phyloP scores from a whole-genome alignment of 1,140 invertebrate species.

The Melipona quadrifasciata region DNA sequence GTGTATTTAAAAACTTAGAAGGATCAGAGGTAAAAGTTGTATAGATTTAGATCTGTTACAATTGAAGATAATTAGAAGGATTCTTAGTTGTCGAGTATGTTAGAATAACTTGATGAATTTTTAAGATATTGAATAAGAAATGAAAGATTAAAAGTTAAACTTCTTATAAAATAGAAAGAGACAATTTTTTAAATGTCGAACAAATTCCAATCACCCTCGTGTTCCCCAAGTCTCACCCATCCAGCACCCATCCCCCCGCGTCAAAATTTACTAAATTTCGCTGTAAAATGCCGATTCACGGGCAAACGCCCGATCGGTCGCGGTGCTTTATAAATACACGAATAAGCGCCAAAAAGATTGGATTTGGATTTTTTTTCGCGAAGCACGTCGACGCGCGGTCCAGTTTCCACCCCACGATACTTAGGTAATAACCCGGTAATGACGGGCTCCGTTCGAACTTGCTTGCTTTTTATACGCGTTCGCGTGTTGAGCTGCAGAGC shows the following conservation, averaged over 20 bases:
- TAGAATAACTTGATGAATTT: background rate
- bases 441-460: slow-evolving; percentile 72
- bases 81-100: background rate
- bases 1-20: background rate
- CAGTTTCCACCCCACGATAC: slow-evolving; percentile 70
- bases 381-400: slow-evolving; percentile 37
- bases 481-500: slow-evolving; percentile 66
- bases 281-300: background rate
- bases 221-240: background rate
- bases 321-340: background rate
- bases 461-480: slow-evolving; percentile 71
- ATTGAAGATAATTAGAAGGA: background rate
- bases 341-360: background rate
- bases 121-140: background rate
- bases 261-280: background rate
- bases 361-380: slow-evolving; percentile 43
- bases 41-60: background rate
- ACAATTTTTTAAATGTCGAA: background rate
- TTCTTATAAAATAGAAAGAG: no score
- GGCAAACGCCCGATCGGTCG: background rate
- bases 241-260: fast-evolving
- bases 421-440: slow-evolving; percentile 78
- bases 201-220: background rate
- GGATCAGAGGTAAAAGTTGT: background rate
- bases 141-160: background rate